Evolutionary conservation across 2,113 vertebrate genomes (phyloP).

Genomic region (Leptocoma aspasia): DNA sequence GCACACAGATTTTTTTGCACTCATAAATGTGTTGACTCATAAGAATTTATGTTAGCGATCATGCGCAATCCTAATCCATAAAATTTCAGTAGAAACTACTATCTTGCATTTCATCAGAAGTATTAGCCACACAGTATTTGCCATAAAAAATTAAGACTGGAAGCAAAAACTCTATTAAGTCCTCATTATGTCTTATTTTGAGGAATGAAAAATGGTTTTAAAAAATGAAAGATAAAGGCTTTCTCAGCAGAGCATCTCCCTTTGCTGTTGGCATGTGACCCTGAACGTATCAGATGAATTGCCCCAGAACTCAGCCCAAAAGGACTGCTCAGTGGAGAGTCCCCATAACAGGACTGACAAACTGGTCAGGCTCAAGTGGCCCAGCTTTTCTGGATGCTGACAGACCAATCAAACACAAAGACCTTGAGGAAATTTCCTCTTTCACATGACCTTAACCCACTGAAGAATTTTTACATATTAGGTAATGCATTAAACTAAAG

Average conservation of each 20-base stretch:
- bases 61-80: not conserved
- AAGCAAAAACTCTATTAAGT: too few relatives aligned
- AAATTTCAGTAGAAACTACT: not conserved
- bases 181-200: not conserved
- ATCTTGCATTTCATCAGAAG: not conserved
- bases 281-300: not conserved
- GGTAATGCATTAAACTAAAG: not conserved
- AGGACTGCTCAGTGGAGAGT: not conserved
- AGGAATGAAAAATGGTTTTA: not conserved
- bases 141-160: not conserved
- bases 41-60: not conserved
- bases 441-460: not conserved
- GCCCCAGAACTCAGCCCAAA: rapidly evolving
- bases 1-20: not conserved
- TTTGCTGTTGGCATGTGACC: too few relatives aligned
- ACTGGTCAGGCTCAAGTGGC: not conserved
- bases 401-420: not conserved
- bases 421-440: not conserved
- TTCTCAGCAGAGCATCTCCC: not conserved
- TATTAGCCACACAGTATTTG: not conserved
- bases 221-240: not conserved
- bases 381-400: not conserved
- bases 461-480: not conserved
- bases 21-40: not conserved
- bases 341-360: not conserved